Conservation (phyloP, 2,888 invertebrate genomes). For the Monoplex corrugatus region DNA sequence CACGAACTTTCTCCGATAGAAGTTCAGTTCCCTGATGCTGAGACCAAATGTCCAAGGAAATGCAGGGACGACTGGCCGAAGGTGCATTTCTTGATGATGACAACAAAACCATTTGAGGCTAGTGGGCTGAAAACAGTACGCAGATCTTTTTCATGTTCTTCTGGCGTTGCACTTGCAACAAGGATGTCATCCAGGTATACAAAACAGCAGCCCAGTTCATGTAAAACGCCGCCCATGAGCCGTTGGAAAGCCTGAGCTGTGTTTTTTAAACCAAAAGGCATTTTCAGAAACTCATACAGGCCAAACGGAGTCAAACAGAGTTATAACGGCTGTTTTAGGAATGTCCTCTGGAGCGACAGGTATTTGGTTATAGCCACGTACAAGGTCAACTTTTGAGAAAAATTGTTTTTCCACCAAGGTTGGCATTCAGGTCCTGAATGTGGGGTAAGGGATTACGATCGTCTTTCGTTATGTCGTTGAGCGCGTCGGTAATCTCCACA, state of each 20-base stretch:
- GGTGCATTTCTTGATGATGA: background rate
- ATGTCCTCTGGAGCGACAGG: conserved; percentile 5
- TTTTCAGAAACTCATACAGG: background rate
- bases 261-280: conserved; percentile 11
- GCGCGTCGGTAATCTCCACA: background rate
- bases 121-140: background rate
- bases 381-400: background rate
- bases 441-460: background rate
- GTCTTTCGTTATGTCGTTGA: background rate
- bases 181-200: background rate
- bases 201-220: background rate
- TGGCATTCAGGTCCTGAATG: background rate
- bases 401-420: too few relatives aligned
- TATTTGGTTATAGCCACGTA: background rate
- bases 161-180: background rate
- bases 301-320: background rate
- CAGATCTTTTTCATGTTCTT: background rate
- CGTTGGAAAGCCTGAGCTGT: background rate
- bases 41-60: conserved; percentile 1
- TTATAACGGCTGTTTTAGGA: background rate
- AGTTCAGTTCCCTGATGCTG: background rate
- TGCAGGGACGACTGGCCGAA: background rate
- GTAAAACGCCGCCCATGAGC: background rate
- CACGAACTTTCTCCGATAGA: background rate
- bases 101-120: background rate